Evolutionary conservation across 1,140 invertebrate genomes (phyloP).

Genomic region (Microplitis mediator): DNA sequence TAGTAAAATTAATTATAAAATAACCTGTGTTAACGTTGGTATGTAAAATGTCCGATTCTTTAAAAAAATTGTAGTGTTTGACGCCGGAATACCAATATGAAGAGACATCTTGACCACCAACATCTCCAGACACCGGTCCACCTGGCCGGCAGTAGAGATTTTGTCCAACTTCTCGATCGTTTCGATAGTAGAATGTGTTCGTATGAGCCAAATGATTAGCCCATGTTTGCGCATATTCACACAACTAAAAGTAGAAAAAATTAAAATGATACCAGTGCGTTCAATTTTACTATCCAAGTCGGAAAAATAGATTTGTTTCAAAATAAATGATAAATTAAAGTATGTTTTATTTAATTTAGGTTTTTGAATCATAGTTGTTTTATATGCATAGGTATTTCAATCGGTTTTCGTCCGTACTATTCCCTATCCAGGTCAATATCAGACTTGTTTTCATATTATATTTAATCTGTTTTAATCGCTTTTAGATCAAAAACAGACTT

Average conservation of each 20-base stretch:
- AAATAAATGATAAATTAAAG: no score
- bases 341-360: no score
- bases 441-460: no score
- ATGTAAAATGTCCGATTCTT: constrained; percentile 74
- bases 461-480: no score
- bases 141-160: constrained; percentile 76
- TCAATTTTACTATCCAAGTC: no score
- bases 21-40: constrained; percentile 79
- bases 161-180: constrained; percentile 75
- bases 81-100: constrained; percentile 88
- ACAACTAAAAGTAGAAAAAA: constrained; percentile 65
- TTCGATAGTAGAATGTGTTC: constrained; percentile 77
- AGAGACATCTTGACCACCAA: constrained; percentile 80
- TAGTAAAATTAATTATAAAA: neutral
- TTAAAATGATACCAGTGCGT: neutral
- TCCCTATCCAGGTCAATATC: no score
- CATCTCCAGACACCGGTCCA: constrained; percentile 69
- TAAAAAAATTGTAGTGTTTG: constrained; percentile 76
- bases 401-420: no score
- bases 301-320: no score
- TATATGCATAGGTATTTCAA: no score
- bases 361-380: no score
- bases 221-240: constrained; percentile 82
- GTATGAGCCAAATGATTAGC: constrained; percentile 82
- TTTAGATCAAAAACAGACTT: no score